phyloP scores from a whole-genome alignment of 2,797 vertebrate species.

The Rhinella marina region DNA sequence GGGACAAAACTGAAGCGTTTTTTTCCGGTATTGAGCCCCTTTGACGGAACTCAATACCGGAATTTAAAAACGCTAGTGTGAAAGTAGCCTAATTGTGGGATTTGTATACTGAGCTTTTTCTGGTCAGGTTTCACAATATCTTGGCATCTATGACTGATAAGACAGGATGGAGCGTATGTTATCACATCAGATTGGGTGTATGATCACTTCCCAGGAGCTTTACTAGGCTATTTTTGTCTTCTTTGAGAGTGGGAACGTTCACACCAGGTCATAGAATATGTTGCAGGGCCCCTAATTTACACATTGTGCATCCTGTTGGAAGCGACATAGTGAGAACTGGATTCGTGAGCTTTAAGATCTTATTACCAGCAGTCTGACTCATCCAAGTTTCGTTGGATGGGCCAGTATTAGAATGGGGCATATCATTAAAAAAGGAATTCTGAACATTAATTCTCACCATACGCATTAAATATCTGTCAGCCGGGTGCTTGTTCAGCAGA shows the following conservation, averaged over 20 bases:
- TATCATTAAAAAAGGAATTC: too few species aligned
- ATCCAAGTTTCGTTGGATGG: neutral
- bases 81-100: slow-evolving; percentile 14
- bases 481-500: too few species aligned
- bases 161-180: neutral
- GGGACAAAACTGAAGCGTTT: too few species aligned
- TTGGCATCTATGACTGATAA: neutral
- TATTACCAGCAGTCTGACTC: neutral
- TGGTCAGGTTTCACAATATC: neutral
- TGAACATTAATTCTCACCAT: too few species aligned
- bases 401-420: neutral
- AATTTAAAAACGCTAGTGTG: too few species aligned
- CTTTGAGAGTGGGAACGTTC: neutral
- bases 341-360: neutral
- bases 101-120: neutral
- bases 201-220: neutral
- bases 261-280: neutral
- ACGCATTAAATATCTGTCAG: too few species aligned
- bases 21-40: too few species aligned
- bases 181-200: neutral
- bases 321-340: neutral
- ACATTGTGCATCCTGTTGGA: neutral
- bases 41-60: too few species aligned
- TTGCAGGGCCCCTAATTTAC: neutral
- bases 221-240: neutral